Evolutionary conservation across 2,797 vertebrate species (phyloP).

Genomic region (Eospalax fontanierii): DNA sequence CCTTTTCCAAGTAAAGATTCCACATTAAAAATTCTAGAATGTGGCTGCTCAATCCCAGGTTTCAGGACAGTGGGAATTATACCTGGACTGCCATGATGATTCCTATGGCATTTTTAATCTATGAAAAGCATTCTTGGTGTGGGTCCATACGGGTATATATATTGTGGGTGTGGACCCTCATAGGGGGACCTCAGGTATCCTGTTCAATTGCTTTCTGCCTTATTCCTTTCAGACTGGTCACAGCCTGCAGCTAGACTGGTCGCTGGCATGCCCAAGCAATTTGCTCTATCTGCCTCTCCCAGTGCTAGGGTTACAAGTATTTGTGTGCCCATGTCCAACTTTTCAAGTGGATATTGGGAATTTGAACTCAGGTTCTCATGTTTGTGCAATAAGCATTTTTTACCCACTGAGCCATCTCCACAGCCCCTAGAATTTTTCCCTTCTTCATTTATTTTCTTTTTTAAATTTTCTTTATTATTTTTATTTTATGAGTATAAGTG

Average conservation of each 20-base stretch:
- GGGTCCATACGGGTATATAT: not conserved
- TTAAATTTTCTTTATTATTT: too few relatives aligned
- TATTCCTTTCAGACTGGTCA: not conserved
- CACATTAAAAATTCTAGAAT: not conserved
- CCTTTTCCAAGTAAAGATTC: conserved; percentile 8
- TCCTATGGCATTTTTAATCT: not conserved
- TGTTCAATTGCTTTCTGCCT: too few relatives aligned
- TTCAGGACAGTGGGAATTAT: not conserved
- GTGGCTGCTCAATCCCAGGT: not conserved
- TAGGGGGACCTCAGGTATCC: not conserved
- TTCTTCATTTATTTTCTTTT: too few relatives aligned
- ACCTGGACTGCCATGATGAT: not conserved
- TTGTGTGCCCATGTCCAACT: not conserved
- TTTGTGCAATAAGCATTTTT: not conserved
- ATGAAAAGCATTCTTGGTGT: not conserved
- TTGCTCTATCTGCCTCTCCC: not conserved
- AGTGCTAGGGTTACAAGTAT: not conserved
- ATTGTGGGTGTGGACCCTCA: too few relatives aligned
- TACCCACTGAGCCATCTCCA: not conserved
- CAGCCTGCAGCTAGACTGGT: not conserved
- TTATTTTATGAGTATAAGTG: too few relatives aligned
- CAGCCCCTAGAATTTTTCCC: not conserved
- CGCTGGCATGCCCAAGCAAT: not conserved
- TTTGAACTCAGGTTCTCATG: not conserved
- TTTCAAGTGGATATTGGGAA: not conserved